phyloP scores from a whole-genome alignment of 1,140 invertebrate species.

The Pemphigus obesinymphae region DNA sequence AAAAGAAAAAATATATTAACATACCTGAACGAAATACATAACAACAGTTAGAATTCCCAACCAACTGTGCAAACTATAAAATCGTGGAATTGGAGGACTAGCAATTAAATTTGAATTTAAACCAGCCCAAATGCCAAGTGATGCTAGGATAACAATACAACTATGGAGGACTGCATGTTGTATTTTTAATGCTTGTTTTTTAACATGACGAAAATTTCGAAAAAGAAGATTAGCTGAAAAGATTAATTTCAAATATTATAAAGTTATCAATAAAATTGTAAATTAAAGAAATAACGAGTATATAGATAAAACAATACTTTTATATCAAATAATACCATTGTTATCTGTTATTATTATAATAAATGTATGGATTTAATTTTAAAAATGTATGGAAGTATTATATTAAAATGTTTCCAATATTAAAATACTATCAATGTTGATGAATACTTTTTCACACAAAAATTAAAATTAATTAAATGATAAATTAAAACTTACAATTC shows the following conservation, averaged over 20 bases:
- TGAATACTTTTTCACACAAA: too few species aligned
- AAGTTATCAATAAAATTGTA: too few species aligned
- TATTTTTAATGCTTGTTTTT: slow-evolving; percentile 72
- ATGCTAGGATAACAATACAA: slow-evolving; percentile 47
- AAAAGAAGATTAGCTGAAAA: slow-evolving; percentile 75
- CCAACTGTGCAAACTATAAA: slow-evolving; percentile 84
- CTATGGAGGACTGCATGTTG: slow-evolving; percentile 59
- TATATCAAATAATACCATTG: background rate
- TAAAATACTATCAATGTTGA: too few species aligned
- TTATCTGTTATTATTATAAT: slow-evolving; percentile 45
- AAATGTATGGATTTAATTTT: too few species aligned
- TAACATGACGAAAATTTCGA: slow-evolving; percentile 67
- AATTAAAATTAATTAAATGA: background rate
- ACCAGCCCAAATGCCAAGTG: slow-evolving; percentile 68
- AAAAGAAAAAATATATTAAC: background rate
- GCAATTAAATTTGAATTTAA: slow-evolving; percentile 77
- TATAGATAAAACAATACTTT: background rate
- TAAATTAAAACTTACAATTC: slow-evolving; percentile 62
- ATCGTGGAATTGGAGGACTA: slow-evolving; percentile 62
- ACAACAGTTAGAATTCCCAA: slow-evolving; percentile 71
- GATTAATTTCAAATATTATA: background rate
- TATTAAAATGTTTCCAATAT: too few species aligned
- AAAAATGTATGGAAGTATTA: too few species aligned
- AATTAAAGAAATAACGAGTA: too few species aligned
- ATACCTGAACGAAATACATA: slow-evolving; percentile 71